Evolutionary conservation across 92 coral and sea anemone species (phyloP), one percentile per base, ranked within the genome.

Genomic region (Epizoanthus ramosus): DNA sequence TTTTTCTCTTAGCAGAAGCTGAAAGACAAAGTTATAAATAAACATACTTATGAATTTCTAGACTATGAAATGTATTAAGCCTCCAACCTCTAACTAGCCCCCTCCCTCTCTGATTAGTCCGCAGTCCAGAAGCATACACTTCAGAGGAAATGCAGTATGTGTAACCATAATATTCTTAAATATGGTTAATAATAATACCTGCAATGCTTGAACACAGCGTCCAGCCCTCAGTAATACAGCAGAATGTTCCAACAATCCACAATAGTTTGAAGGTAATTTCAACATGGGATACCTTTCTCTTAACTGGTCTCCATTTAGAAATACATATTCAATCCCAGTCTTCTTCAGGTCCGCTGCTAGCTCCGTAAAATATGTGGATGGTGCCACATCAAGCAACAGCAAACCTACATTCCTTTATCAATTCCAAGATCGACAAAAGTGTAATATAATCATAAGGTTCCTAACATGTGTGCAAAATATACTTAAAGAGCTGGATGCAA

Each of bases 171-270:
- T 47, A 12, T 50, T 9, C 10, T 28, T 28, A 28, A 28, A 28
- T 28, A 28, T 28, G 31, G 31, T 28, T 28, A 28, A 28, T 9
- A 50, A 50, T 9, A 50, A 54, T 76, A 76, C 81, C 81, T 76
- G 81, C n/a, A 76, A 59, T 35, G 81, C 81, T 39, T 76, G 81
- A 4, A 76, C 81, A 75, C 80, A 75, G 17, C 80, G 65, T 54
- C 65, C 80, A 25, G 80, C 80, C 64, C 80, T 75, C 22, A 76
- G 9, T 59, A 76, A 39, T 31, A 69, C 81, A 18, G 81, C 81
- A 0, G 81, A 77, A n/a, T 70, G 82, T 10, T 77, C 70, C n/a
- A 77, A 13, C 22, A 77, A 21, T 6, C 71, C 82, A 41, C 82
- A 77, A 23, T 77, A 77, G 54, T 61, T 61, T 60, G 71, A 23